A percentile compares a stretch with the other conserved stretches of the same genome.
Conservation (phyloP, 2,797 vertebrate species). For the Sardinella longiceps region DNA sequence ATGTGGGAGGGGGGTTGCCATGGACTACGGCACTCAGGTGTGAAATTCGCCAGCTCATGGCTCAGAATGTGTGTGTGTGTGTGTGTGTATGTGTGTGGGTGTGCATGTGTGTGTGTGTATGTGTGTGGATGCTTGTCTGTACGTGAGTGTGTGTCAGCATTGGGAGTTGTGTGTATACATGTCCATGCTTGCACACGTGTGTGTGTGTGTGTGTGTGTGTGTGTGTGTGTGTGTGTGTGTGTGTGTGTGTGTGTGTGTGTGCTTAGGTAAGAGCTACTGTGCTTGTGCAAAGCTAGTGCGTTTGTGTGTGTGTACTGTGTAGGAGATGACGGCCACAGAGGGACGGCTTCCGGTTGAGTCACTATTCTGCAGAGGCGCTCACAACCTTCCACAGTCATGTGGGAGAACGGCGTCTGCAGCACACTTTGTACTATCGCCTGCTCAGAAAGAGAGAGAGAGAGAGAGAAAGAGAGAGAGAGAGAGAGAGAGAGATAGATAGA, state of each 20-base stretch:
- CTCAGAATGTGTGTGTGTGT: slow-evolving; percentile 4
- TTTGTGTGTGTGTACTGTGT: neutral
- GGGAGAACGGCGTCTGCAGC: neutral
- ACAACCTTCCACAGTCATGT: neutral
- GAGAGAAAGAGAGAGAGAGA: too few relatives aligned
- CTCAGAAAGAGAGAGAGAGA: too few relatives aligned
- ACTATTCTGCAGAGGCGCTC: neutral
- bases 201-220: neutral
- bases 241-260: neutral
- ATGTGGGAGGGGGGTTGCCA: slow-evolving; percentile 27
- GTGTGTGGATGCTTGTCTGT: neutral
- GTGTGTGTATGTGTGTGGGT: neutral
- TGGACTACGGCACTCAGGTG: slow-evolving; percentile 37
- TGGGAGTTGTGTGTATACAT: neutral
- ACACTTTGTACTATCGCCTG: neutral
- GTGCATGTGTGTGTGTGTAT: neutral
- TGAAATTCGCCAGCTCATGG: slow-evolving; percentile 50
- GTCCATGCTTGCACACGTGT: neutral
- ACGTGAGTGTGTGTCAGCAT: neutral
- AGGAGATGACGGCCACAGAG: neutral
- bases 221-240: neutral
- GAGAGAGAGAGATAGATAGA: too few relatives aligned
- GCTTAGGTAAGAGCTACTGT: neutral
- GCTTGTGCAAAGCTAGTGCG: neutral
- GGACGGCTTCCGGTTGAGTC: slow-evolving; percentile 9